Evolutionary conservation across 2,888 invertebrate genomes (phyloP), one percentile per base, ranked within the genome.

Genomic region (Drosophila fungiperda): DNA sequence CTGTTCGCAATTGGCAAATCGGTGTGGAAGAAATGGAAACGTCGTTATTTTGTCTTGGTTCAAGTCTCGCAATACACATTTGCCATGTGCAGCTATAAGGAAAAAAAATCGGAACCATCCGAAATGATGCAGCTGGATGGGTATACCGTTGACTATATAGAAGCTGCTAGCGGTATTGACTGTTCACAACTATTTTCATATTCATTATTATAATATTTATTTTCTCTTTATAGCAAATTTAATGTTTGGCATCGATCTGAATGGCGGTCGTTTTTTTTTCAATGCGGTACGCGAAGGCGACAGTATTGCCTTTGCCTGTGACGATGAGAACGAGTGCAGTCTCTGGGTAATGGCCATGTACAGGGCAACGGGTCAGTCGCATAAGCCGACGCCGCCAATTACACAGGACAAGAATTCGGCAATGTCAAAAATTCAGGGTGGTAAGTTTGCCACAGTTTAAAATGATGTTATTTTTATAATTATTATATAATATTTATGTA

Each of bases 121-220:
- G 99, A 99, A 94, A 99, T 99, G 98, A 98, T 99, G 97, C 99
- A 99, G 94, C 94, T 99, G 68, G 99, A 99, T 94, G 99, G 99
- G 23, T 99, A 99, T 93, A 99, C 99, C 50, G 99, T 99, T 49
- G 99, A 99, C 93, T 99, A 99, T 93, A 98, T 98, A 92, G 99
- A 99, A 94, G 96, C 98, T 86, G 97, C 98, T 83, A 97, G 97
- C 94, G 98, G 98, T 98, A 94, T 94, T 94, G 92, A 32, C 8
- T n/a, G 23, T 20, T 33, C 15, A 40, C 15, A 15, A 53, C n/a
- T 23, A 11, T 48, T 49, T 49, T 15, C 20, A 11, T 40, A 33
- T 11, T 15, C 17, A 36, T 60, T 15, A 17, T 26, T 23, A 33
- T 40, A 48, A 23, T 17, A n/a, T 32, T 12, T 11, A 12, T n/a